phyloP scores from a whole-genome alignment of 2,797 vertebrate genomes.

The Tamandua tetradactyla region DNA sequence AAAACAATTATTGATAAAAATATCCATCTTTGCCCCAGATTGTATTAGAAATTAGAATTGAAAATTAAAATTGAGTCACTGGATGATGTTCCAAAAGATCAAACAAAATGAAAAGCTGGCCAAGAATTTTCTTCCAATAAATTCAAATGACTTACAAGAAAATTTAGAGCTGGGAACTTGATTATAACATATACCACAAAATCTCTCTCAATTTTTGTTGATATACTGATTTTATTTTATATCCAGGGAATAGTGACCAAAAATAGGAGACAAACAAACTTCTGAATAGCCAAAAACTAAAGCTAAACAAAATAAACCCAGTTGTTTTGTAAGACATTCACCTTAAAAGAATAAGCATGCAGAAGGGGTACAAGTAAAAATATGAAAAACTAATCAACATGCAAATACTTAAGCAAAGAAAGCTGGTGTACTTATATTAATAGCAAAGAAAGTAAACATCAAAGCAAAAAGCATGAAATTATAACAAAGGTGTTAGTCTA shows the following conservation, averaged over 20 bases:
- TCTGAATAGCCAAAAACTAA: background rate
- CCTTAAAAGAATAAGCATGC: background rate
- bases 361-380: constrained; percentile 18
- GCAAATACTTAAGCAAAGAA: background rate
- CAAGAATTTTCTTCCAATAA: constrained; percentile 28
- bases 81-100: constrained; percentile 25
- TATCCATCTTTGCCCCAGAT: background rate
- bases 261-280: background rate
- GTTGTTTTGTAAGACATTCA: background rate
- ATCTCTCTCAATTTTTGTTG: background rate
- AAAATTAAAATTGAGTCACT: constrained; percentile 1
- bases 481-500: background rate
- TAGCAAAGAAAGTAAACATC: background rate
- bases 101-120: background rate
- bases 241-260: background rate
- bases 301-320: background rate
- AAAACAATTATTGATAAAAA: constrained; percentile 56
- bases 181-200: background rate
- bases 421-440: background rate
- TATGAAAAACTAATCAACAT: background rate
- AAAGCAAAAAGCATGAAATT: background rate
- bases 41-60: constrained; percentile 52
- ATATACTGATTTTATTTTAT: constrained; percentile 26
- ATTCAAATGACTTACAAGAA: constrained; percentile 10
- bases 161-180: background rate